phyloP scores from a whole-genome alignment of 2,797 vertebrate genomes.

The Chelmon rostratus region DNA sequence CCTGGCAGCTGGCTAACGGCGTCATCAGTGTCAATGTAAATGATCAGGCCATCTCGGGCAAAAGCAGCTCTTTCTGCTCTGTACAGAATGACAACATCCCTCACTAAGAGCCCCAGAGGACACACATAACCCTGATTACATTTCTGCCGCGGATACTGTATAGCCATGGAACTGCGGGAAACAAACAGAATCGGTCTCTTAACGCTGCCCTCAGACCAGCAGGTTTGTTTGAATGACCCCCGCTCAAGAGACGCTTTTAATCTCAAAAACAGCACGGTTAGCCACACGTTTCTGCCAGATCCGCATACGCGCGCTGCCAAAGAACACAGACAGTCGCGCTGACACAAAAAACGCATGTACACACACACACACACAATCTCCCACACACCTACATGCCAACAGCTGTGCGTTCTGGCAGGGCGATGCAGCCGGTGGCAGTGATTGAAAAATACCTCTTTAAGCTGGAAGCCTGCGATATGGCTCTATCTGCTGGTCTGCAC shows the following conservation, averaged over 20 bases:
- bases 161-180: constrained; percentile 32
- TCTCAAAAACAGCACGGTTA: constrained; percentile 53
- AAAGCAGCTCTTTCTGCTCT: constrained; percentile 62
- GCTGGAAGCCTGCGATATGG: constrained; percentile 66
- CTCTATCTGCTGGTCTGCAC: constrained; percentile 62
- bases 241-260: constrained; percentile 57
- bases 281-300: constrained; percentile 49
- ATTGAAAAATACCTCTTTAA: constrained; percentile 69
- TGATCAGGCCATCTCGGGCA: constrained; percentile 74
- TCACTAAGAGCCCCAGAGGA: constrained; percentile 68
- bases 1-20: constrained; percentile 80
- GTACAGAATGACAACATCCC: constrained; percentile 66
- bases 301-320: constrained; percentile 39
- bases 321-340: constrained; percentile 42
- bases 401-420: constrained; percentile 61
- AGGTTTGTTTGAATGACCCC: constrained; percentile 59
- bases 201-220: constrained; percentile 25
- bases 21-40: constrained; percentile 82
- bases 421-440: constrained; percentile 56
- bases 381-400: constrained; percentile 63
- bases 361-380: constrained; percentile 43
- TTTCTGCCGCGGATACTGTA: constrained; percentile 63
- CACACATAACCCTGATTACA: constrained; percentile 66
- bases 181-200: constrained; percentile 59
- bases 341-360: constrained; percentile 5